Conservation (phyloP, 1,140 invertebrate species). For the Elymnias hypermnestra region DNA sequence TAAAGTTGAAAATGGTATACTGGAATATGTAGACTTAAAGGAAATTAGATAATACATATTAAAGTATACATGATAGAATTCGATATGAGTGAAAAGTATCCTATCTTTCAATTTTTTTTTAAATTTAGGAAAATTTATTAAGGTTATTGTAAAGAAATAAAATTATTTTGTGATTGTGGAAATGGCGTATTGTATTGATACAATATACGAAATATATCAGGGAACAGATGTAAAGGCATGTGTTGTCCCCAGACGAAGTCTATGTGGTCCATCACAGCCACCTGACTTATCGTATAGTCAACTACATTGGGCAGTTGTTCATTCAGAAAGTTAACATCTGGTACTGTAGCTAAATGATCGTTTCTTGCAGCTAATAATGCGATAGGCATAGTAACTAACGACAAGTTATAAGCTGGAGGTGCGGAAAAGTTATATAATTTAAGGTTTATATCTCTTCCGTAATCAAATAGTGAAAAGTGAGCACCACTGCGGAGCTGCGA, state of each 20-base stretch:
- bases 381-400: slow-evolving; percentile 73
- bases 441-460: slow-evolving; percentile 67
- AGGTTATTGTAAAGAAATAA: too few relatives aligned
- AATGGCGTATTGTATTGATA: slow-evolving; percentile 10
- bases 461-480: slow-evolving; percentile 56
- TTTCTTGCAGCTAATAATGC: slow-evolving; percentile 76
- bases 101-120: too few relatives aligned
- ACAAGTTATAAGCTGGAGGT: slow-evolving; percentile 76
- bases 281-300: slow-evolving; percentile 15
- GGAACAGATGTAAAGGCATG: slow-evolving; percentile 21
- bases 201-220: slow-evolving; percentile 11
- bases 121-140: too few relatives aligned
- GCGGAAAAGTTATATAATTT: slow-evolving; percentile 57
- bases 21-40: too few relatives aligned
- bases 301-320: slow-evolving; percentile 62
- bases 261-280: slow-evolving; percentile 26
- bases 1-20: too few relatives aligned
- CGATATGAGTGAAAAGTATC: too few relatives aligned
- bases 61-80: too few relatives aligned
- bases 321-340: slow-evolving; percentile 76
- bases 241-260: slow-evolving; percentile 25
- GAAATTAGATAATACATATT: too few relatives aligned
- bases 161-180: too few relatives aligned
- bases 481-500: slow-evolving; percentile 72
- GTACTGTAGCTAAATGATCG: slow-evolving; percentile 73